Evolutionary conservation across 1,140 invertebrate genomes (phyloP).

Genomic region (Drosophila parvula): DNA sequence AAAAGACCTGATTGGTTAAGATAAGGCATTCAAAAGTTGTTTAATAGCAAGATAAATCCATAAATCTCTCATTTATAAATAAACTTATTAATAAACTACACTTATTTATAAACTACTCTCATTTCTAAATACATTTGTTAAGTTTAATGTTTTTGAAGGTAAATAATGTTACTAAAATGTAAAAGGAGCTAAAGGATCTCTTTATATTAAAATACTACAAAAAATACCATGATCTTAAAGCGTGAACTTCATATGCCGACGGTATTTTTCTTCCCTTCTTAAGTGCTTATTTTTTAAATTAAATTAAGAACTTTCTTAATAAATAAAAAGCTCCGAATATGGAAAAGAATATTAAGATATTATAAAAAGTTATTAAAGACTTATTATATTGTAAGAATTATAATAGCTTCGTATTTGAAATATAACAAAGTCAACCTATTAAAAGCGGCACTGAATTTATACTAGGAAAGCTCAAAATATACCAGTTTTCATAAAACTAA

Average conservation of each 20-base stretch:
- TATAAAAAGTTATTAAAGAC: too few relatives aligned
- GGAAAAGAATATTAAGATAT: not conserved
- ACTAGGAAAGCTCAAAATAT: too few relatives aligned
- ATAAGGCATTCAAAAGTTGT: not conserved
- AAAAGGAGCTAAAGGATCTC: not conserved
- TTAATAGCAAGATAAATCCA: not conserved
- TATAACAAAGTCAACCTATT: not conserved
- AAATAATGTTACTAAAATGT: not conserved
- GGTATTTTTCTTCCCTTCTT: not conserved
- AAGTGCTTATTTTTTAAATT: not conserved
- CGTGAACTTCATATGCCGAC: conserved; percentile 5
- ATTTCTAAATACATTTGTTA: too few relatives aligned
- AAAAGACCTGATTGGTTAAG: not conserved
- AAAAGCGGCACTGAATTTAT: not conserved
- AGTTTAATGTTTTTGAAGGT: too few relatives aligned
- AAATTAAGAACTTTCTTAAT: not conserved
- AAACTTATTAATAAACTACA: too few relatives aligned
- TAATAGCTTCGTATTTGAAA: not conserved
- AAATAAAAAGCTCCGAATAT: too few relatives aligned
- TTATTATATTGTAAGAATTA: not conserved
- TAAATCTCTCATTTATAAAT: not conserved
- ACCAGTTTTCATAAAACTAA: too few relatives aligned
- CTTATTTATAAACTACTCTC: too few relatives aligned
- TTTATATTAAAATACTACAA: not conserved
- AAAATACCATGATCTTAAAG: too few relatives aligned